Evolutionary conservation across 2,888 invertebrate species (phyloP).

Genomic region (Zhengitettix transpicula): DNA sequence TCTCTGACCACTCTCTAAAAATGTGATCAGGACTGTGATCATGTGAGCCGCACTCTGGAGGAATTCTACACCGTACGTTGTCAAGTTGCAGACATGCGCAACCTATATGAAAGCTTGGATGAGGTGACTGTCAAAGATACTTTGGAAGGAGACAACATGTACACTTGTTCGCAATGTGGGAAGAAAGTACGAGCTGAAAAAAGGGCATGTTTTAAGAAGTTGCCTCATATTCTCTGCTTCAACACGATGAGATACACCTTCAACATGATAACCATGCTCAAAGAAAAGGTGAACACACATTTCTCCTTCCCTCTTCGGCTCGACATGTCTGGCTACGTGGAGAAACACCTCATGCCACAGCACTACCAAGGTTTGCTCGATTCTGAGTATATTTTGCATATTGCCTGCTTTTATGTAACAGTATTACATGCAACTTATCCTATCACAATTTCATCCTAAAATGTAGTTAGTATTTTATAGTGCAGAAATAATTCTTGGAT

Average conservation of each 20-base stretch:
- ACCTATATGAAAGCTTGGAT: constrained; percentile 83
- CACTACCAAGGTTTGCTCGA: constrained; percentile 49
- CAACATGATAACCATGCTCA: constrained; percentile 94
- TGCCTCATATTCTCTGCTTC: constrained; percentile 85
- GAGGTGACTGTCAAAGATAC: constrained; percentile 97
- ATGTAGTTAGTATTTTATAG: neutral
- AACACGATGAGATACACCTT: constrained; percentile 96
- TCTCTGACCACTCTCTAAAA: no score
- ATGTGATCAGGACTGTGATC: constrained; percentile 62
- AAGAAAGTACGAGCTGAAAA: constrained; percentile 92
- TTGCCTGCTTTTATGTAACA: no score
- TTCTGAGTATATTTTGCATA: no score
- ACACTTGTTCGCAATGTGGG: constrained; percentile 89
- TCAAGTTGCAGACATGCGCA: constrained; percentile 92
- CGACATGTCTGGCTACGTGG: constrained; percentile 90
- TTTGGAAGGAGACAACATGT: constrained; percentile 93
- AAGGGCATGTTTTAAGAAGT: constrained; percentile 84
- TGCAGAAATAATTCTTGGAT: no score
- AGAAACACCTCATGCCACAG: constrained; percentile 81
- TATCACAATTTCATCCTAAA: no score
- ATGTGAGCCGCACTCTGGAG: constrained; percentile 84
- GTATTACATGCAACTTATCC: no score
- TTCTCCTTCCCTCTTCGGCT: constrained; percentile 87
- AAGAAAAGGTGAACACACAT: constrained; percentile 93
- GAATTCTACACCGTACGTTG: constrained; percentile 94